phyloP scores from a whole-genome alignment of 1,140 invertebrate species.

The Sycophila sp. region DNA sequence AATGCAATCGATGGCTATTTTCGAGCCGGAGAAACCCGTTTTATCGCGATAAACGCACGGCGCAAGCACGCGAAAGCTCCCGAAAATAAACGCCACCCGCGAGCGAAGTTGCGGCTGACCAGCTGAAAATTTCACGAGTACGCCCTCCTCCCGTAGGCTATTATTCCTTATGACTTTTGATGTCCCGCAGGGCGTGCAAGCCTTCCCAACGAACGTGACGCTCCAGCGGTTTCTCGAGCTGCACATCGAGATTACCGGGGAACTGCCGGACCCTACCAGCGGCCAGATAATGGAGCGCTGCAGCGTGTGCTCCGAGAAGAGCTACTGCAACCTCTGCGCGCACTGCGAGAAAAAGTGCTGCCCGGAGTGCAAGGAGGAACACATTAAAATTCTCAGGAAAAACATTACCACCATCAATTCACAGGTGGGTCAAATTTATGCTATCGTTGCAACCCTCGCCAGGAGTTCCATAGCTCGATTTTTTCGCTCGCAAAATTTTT shows the following conservation, averaged over 20 bases:
- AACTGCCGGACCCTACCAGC: constrained; percentile 87
- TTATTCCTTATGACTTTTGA: no score
- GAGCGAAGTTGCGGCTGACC: no score
- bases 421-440: constrained; percentile 72
- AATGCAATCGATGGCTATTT: no score
- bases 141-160: no score
- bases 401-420: constrained; percentile 95
- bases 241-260: constrained; percentile 92
- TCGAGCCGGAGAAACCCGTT: no score
- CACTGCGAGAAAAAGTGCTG: constrained; percentile 96
- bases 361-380: constrained; percentile 90
- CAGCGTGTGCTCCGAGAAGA: constrained; percentile 94
- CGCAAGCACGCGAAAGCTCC: no score
- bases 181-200: constrained; percentile 84
- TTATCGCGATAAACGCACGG: no score
- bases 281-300: constrained; percentile 87
- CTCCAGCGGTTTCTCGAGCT: constrained; percentile 94
- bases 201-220: constrained; percentile 96
- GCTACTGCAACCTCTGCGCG: constrained; percentile 86
- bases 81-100: no score
- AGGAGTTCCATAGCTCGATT: no score
- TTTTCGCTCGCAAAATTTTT: no score
- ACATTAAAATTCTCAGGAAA: constrained; percentile 93
- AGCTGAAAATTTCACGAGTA: no score
- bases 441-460: no score